These are phyloP conservation scores for Ptilorrhoa leucosticta DNA, from an alignment of 2,113 vertebrate genomes.

Conservation along the genomic window DNA sequence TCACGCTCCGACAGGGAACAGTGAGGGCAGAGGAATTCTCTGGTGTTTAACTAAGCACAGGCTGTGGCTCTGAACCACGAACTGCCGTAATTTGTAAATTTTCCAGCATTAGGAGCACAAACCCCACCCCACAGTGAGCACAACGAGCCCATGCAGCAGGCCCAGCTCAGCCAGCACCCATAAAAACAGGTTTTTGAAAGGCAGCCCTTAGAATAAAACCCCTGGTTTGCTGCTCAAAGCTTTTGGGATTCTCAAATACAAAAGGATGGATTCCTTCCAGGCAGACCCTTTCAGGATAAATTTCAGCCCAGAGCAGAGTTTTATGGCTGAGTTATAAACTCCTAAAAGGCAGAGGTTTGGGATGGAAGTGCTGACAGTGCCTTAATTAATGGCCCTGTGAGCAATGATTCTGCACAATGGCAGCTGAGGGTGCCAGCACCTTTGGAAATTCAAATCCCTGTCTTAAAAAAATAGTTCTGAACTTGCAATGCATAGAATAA, in stretches of 20 bases:
- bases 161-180: background rate
- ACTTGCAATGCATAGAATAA: background rate
- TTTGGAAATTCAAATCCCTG: background rate
- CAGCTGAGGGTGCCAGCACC: background rate
- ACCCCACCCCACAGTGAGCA: background rate
- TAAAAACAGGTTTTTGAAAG: background rate
- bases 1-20: background rate
- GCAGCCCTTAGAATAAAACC: background rate
- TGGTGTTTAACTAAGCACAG: background rate
- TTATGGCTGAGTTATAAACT: constrained; percentile 38
- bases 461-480: background rate
- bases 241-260: background rate
- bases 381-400: constrained; percentile 20
- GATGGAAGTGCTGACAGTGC: constrained; percentile 5
- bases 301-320: constrained; percentile 27
- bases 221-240: background rate
- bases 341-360: constrained; percentile 19
- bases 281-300: background rate
- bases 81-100: background rate
- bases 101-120: background rate
- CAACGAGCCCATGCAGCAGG: background rate
- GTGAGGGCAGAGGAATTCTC: background rate
- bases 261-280: constrained; percentile 21
- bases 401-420: background rate
- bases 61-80: background rate